Percentiles rank a stretch among this genome's conserved stretches.
Evolutionary conservation across 1,140 invertebrate genomes (phyloP).

Genomic region (Delia radicum): DNA sequence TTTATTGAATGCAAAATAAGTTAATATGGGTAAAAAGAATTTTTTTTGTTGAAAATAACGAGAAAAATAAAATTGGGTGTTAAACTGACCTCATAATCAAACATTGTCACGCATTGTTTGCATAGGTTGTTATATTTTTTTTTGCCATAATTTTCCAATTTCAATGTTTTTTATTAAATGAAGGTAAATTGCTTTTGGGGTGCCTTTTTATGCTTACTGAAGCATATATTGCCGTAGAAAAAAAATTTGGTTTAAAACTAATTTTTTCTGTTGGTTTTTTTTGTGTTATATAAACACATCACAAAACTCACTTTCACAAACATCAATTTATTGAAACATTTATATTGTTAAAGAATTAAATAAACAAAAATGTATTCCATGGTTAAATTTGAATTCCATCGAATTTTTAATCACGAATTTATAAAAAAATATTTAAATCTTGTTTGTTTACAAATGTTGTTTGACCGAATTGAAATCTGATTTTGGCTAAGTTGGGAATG

Average conservation of each 20-base stretch:
- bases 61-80: not conserved
- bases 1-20: not conserved
- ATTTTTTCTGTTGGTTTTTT: not conserved
- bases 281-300: no score
- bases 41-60: not conserved
- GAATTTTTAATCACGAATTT: no score
- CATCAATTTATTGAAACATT: no score
- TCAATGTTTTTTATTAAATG: not conserved
- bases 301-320: no score
- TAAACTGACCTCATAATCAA: conserved; percentile 1
- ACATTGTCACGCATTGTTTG: not conserved
- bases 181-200: not conserved
- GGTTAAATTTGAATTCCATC: no score
- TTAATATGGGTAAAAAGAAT: not conserved
- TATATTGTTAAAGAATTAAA: no score
- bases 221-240: not conserved
- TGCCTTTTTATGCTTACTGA: not conserved
- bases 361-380: no score
- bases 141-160: not conserved
- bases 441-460: no score
- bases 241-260: not conserved
- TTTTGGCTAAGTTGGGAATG: no score
- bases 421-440: no score
- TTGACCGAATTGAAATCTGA: no score
- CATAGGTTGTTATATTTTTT: not conserved